Evolutionary conservation across 2,888 invertebrate species (phyloP).

Genomic region (Xylophagus ater): DNA sequence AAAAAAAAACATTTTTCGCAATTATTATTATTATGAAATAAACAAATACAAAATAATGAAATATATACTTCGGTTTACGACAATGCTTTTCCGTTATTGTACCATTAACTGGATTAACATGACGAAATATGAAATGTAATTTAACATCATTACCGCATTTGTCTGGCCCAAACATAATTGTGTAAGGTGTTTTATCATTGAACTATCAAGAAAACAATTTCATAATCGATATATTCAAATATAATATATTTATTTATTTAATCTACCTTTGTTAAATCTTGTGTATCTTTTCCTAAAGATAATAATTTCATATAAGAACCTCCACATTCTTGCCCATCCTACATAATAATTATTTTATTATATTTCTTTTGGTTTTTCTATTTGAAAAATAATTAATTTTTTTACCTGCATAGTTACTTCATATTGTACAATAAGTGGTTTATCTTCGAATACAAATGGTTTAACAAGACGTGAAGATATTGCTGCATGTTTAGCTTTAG

Average conservation of each 20-base stretch:
- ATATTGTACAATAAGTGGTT: constrained; percentile 84
- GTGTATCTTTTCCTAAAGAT: constrained; percentile 54
- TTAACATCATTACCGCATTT: constrained; percentile 96
- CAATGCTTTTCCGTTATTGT: constrained; percentile 89
- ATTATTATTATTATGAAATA: constrained; percentile 2
- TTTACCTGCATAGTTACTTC: constrained; percentile 70
- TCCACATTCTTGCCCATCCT: constrained; percentile 97
- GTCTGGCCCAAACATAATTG: constrained; percentile 99
- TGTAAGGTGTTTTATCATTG: constrained; percentile 93
- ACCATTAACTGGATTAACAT: constrained; percentile 87
- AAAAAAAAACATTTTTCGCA: constrained; percentile 9
- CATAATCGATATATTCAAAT: too few species aligned
- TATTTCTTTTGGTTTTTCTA: not conserved
- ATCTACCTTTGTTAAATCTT: constrained; percentile 54
- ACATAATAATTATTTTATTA: constrained; percentile 24
- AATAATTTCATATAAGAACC: constrained; percentile 95
- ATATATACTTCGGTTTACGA: constrained; percentile 67
- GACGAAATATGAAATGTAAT: constrained; percentile 86
- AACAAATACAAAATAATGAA: constrained; percentile 2
- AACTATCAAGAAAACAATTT: constrained; percentile 48
- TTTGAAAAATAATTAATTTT: not conserved
- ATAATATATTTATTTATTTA: not conserved
- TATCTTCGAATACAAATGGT: constrained; percentile 72
- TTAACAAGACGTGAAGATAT: constrained; percentile 66
- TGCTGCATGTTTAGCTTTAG: constrained; percentile 94